Base-by-base conservation (phyloP, 2,888 invertebrate species). In the Drosophila fungiperda region DNA sequence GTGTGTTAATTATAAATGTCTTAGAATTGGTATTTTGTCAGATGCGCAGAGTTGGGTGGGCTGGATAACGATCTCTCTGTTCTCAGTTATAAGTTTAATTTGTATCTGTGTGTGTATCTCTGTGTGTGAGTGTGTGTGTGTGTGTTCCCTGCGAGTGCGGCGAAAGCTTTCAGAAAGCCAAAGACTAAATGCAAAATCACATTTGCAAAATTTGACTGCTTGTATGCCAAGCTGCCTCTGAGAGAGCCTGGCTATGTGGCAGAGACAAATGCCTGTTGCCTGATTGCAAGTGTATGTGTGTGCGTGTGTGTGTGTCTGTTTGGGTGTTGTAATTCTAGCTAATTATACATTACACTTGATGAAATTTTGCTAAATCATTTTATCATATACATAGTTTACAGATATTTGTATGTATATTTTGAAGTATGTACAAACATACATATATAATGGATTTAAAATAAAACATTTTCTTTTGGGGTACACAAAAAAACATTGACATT, bases 301-400 rank as follows among this genome's bases (percentile, higher is more conserved):
- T 33, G 40, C 26, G n/a, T 59, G 7, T 36, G 8, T 60, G 53
- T 36, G 12, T 66, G 35, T 52, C 20, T 42, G 8, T 36, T 12
- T 66, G 50, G 54, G 9, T 59, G 20, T 65, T 15, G 76, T 70
- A 72, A 78, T 59, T 72, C 86, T 84, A 84, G 78, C 87, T 87
- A 84, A 78, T 54, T 86, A 63, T 85, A 82, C 75, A 87, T 73
- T 86, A 89, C 71, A 80, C 67, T 78, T 83, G 89, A 83, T 73
- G 82, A 83, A 83, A 89, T 89, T 83, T 87, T 58, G 82, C 89
- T 83, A 83, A 72, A 68, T 80, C 61, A 63, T 33, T 73, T 73
- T 61, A 59, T 74, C 74, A 63, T 74, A 74, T 69, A 60, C 48
- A 35, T 40, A 61, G 52, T 55, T 36, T 68, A 64, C 38, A 55